Conservation (phyloP, 2,113 vertebrate species). For the Microcebus murinus region DNA sequence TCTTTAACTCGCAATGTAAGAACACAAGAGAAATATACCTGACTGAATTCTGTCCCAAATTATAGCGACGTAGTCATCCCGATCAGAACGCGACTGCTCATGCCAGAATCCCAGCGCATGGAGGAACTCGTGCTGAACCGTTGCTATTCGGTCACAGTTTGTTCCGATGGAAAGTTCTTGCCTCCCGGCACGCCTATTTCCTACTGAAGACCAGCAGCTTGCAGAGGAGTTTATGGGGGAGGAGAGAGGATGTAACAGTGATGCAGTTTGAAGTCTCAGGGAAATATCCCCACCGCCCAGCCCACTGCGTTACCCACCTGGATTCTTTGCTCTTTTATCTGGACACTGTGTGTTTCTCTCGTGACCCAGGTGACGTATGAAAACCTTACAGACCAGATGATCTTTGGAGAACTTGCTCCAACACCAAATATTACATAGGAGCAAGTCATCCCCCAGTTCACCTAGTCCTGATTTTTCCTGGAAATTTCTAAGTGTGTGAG, state of each 20-base stretch:
- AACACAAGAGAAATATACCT: conserved; percentile 81
- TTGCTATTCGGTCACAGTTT: conserved; percentile 90
- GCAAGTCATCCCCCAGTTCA: background rate
- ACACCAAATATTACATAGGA: background rate
- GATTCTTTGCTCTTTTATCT: background rate
- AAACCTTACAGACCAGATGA: background rate
- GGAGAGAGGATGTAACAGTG: background rate
- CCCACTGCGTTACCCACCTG: background rate
- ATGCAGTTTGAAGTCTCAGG: background rate
- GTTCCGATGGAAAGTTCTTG: conserved; percentile 91
- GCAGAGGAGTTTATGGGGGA: background rate
- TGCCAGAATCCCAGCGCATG: conserved; percentile 95
- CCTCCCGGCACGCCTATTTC: conserved; percentile 86
- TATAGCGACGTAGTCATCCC: conserved; percentile 92
- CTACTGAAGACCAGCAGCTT: conserved; percentile 95
- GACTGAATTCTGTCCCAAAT: conserved; percentile 88
- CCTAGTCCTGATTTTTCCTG: background rate
- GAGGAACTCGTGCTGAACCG: conserved; percentile 92
- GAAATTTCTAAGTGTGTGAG: background rate
- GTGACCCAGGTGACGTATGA: background rate
- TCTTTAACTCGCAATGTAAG: background rate
- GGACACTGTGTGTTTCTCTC: background rate
- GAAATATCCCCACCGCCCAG: background rate
- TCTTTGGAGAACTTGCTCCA: background rate
- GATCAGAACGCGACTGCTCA: conserved; percentile 92